Base-by-base conservation (phyloP, 2,888 invertebrate species). In the Phaedon cochleariae region DNA sequence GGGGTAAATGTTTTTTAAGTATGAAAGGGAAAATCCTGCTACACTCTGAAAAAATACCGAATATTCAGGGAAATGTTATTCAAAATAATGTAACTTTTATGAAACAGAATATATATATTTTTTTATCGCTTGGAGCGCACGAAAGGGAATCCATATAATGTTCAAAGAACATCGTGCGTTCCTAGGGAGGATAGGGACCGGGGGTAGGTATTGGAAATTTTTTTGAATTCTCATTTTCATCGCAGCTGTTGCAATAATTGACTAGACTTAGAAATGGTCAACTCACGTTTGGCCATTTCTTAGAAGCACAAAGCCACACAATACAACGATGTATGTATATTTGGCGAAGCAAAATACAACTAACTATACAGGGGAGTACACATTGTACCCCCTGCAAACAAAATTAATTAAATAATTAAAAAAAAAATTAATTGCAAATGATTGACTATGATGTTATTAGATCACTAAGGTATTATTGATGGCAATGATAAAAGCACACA, bases 211-310 rank as follows among this genome's bases (percentile, higher is more conserved):
- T n/a, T n/a, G n/a, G n/a, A 17, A 51, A 5, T 17, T 21, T 20
- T 51, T 51, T 51, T 20, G 45, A 45, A 45, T 45, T 15, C 17
- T n/a, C 12, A 34, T 34, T 34, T 34, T 9, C 34, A 10, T 12
- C 34, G n/a, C n/a, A 34, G 34, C 34, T 34, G 12, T 34, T 9
- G 6, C 34, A 34, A 45, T 45, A 45, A 45, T 45, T 15, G 12
- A 15, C 17, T 45, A 17, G 45, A 45, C 12, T 15, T 45, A 45
- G n/a, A 45, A 45, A 45, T 45, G n/a, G 45, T 15, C 12, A 51
- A 51, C 51, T 51, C n/a, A 51, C 18, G 51, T 51, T 51, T 51
- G 51, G 51, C 7, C 51, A 51, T 51, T 51, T 51, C 51, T 51
- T 20, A 51, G 51, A 4, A 51, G 7, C 18, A 21, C 51, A 21